phyloP scores from a whole-genome alignment of 1,140 invertebrate genomes.

The Conus betulinus region DNA sequence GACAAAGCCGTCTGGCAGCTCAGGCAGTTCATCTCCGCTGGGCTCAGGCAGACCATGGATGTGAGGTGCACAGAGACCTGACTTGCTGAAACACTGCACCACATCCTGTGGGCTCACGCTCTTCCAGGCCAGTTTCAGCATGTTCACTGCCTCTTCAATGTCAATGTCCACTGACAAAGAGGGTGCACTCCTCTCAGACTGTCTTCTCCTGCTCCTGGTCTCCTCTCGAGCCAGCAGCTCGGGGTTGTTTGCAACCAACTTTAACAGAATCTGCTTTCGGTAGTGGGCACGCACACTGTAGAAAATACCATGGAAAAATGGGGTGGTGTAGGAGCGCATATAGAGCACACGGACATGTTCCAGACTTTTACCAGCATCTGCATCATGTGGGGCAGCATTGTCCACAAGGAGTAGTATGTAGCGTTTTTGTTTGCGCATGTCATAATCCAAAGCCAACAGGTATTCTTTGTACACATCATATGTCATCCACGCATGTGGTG shows the following conservation, averaged over 20 bases:
- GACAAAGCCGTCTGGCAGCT: slow-evolving; percentile 26
- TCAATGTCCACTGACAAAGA: background rate
- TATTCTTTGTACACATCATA: slow-evolving; percentile 14
- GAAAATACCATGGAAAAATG: slow-evolving; percentile 27
- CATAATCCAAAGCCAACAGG: slow-evolving; percentile 21
- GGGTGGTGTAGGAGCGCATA: slow-evolving; percentile 31
- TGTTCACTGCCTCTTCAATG: slow-evolving; percentile 21
- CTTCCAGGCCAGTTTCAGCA: slow-evolving; percentile 28
- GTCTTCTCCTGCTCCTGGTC: background rate
- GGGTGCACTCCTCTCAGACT: background rate
- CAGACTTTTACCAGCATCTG: slow-evolving; percentile 21
- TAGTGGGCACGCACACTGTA: slow-evolving; percentile 22
- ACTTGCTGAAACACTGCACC: slow-evolving; percentile 32
- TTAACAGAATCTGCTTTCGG: slow-evolving; percentile 28
- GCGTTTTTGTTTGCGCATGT: slow-evolving; percentile 27
- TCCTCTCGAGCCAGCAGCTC: background rate
- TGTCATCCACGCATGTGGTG: slow-evolving; percentile 27
- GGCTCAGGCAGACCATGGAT: slow-evolving; percentile 30
- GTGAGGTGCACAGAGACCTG: slow-evolving; percentile 24
- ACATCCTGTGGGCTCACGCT: slow-evolving; percentile 25
- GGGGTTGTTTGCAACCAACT: background rate
- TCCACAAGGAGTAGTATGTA: slow-evolving; percentile 32
- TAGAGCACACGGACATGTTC: slow-evolving; percentile 34
- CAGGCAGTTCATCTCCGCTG: background rate
- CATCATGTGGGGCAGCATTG: slow-evolving; percentile 4